These are phyloP conservation scores for Diloba caeruleocephala DNA, from an alignment of 2,888 invertebrate genomes.

Conservation along the genomic window DNA sequence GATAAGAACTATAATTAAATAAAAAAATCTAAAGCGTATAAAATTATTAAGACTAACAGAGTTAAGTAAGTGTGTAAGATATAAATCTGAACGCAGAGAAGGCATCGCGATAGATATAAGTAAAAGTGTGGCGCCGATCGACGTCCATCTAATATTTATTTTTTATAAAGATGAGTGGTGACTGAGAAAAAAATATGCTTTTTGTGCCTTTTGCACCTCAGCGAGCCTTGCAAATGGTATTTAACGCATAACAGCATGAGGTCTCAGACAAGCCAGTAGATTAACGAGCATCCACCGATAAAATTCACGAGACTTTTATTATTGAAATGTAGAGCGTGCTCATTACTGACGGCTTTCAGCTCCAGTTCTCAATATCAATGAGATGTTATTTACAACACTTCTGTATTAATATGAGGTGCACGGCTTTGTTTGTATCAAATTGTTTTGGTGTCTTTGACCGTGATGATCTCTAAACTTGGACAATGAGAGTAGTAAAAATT, in stretches of 20 bases:
- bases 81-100: constrained; percentile 74
- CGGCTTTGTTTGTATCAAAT: constrained; percentile 58
- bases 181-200: constrained; percentile 63
- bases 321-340: constrained; percentile 53
- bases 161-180: constrained; percentile 76
- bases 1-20: constrained; percentile 24
- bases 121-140: constrained; percentile 83
- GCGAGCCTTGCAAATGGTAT: constrained; percentile 77
- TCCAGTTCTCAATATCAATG: constrained; percentile 64
- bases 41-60: constrained; percentile 58
- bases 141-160: constrained; percentile 71
- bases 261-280: constrained; percentile 66
- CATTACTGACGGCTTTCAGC: constrained; percentile 68
- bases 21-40: constrained; percentile 16
- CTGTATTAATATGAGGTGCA: constrained; percentile 51
- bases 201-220: constrained; percentile 65
- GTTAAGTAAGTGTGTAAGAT: constrained; percentile 69
- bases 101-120: constrained; percentile 73
- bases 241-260: constrained; percentile 74
- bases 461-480: constrained; percentile 71
- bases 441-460: constrained; percentile 76
- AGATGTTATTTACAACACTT: constrained; percentile 61
- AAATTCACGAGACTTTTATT: constrained; percentile 66
- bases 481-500: constrained; percentile 70
- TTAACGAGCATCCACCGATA: constrained; percentile 74